Base-by-base conservation (phyloP, 2,113 vertebrate genomes). In the Myiagra hebetior region DNA sequence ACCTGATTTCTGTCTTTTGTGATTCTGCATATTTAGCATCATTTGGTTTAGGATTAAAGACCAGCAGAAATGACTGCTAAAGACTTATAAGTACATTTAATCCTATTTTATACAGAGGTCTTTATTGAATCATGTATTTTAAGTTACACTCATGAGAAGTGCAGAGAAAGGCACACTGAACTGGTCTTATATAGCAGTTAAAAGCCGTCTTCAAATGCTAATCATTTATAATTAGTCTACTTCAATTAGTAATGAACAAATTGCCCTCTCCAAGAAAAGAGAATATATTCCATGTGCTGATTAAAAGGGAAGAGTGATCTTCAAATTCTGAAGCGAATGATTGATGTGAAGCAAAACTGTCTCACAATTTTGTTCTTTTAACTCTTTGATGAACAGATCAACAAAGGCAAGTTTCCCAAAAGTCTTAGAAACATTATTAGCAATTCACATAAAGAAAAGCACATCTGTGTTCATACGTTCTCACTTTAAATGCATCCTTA, bases 41-140 rank as follows among this genome's bases (percentile, higher is more conserved):
- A 89, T 93, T 92, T 92, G 85, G 56, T 83, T 90, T 85, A 93
- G 92, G 47, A 95, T 94, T 97, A 96, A 30, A 77, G 37, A 91
- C 50, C 59, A 80, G 47, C 47, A 92, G 65, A 96, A 96, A 87
- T 55, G 37, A 85, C 64, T 86, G 78, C 89, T 88, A 86, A 94
- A 95, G 96, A 97, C 96, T 97, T 95, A 84, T 95, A 96, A 98
- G 91, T 95, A 76, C 94, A 97, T 94, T 98, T 98, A 97, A 98
- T 97, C 94, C 76, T 95, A 93, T 97, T 98, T 98, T 97, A 98
- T 97, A 97, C 96, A 96, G 91, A 98, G 96, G 95, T 93, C 96
- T 96, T 87, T 91, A 96, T 94, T 96, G 97, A 98, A 97, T 98
- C 93, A 98, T 97, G 96, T 96, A 98, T 98, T 98, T 98, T 95